phyloP scores from a whole-genome alignment of 2,888 invertebrate species.

The Masnerella sp. region DNA sequence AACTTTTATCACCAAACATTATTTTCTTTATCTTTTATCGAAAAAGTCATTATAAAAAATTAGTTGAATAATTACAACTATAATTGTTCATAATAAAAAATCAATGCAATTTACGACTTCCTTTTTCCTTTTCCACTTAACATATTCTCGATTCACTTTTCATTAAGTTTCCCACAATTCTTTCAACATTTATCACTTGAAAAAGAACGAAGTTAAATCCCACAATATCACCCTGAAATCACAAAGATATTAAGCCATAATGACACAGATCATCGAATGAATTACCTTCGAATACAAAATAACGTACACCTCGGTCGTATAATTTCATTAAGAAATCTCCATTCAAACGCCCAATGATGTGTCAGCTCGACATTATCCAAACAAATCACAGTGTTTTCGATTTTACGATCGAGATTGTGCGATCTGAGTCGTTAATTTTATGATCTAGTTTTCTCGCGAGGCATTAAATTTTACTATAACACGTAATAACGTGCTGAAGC shows the following conservation, averaged over 20 bases:
- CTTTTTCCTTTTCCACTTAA: not conserved
- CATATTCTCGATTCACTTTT: not conserved
- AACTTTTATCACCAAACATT: no score
- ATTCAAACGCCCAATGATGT: conserved; percentile 9
- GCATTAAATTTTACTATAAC: conserved; percentile 7
- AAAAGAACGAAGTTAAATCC: not conserved
- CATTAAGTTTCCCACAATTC: no score
- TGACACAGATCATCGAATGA: not conserved
- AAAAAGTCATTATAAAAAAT: no score
- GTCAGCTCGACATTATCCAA: conserved; percentile 6
- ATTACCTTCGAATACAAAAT: conserved; percentile 10
- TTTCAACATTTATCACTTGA: not conserved
- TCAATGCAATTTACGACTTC: no score
- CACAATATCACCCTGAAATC: not conserved
- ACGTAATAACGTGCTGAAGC: conserved; percentile 2
- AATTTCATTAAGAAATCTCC: conserved; percentile 19
- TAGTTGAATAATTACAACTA: no score
- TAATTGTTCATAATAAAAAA: no score
- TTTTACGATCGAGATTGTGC: conserved; percentile 11
- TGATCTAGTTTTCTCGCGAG: conserved; percentile 18
- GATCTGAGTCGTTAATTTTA: conserved; percentile 35
- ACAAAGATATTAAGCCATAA: not conserved
- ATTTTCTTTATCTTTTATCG: no score
- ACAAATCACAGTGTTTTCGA: conserved; percentile 9
- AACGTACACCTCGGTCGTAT: not conserved